These are phyloP conservation scores for Tetragnatha versicolor DNA, from an alignment of 1,140 invertebrate species.

Conservation along the genomic window DNA sequence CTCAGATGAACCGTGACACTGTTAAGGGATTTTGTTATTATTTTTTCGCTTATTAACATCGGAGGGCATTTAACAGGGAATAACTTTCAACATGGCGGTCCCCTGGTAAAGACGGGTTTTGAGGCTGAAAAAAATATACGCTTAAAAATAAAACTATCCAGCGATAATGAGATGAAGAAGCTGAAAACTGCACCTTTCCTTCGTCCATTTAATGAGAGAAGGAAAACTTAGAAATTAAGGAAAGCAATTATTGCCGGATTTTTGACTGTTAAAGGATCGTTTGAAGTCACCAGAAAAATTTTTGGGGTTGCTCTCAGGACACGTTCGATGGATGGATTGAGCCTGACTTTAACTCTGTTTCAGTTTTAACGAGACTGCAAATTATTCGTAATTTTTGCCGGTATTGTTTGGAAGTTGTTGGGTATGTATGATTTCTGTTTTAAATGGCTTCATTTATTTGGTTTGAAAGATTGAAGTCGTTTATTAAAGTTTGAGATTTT, in stretches of 20 bases:
- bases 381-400: no score
- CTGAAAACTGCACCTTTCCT: neutral
- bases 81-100: conserved; percentile 37
- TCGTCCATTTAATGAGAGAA: conserved; percentile 9
- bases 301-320: no score
- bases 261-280: conserved; percentile 25
- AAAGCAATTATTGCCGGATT: conserved; percentile 22
- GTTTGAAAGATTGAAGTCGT: no score
- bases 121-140: conserved; percentile 10
- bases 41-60: conserved; percentile 34
- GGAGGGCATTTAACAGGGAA: conserved; percentile 34
- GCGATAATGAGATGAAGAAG: conserved; percentile 42
- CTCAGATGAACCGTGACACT: conserved; percentile 27
- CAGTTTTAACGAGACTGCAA: no score
- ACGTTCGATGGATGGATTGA: no score
- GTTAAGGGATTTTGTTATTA: conserved; percentile 32
- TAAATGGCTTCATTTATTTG: no score
- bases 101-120: no score
- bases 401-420: no score
- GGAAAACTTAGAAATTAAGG: conserved; percentile 29
- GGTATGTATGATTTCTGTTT: no score
- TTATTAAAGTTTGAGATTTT: no score
- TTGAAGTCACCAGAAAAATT: no score
- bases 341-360: no score
- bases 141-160: conserved; percentile 1